Evolutionary conservation across 2,113 vertebrate species (phyloP).

Genomic region (Gracilinanus agilis): DNA sequence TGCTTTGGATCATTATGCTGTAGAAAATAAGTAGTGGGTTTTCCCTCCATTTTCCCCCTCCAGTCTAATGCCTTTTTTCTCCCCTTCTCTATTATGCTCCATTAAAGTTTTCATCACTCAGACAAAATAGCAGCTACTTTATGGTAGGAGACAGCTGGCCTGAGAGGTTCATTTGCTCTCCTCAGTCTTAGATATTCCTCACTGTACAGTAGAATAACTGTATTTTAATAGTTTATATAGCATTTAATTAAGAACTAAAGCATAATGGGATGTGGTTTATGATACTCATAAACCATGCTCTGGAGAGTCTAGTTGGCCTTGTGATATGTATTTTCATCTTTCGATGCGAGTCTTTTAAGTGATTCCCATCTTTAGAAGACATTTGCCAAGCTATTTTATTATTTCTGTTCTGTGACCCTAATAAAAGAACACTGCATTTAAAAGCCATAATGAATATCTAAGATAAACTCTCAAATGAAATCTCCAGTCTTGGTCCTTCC

Average conservation of each 20-base stretch:
- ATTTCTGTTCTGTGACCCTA: background rate
- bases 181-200: constrained; percentile 35
- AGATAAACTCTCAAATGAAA: constrained; percentile 21
- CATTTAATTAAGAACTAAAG: constrained; percentile 72
- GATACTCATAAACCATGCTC: constrained; percentile 43
- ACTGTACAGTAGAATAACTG: background rate
- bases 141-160: constrained; percentile 27
- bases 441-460: background rate
- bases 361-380: constrained; percentile 24
- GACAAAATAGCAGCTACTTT: constrained; percentile 63
- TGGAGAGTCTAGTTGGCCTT: constrained; percentile 51
- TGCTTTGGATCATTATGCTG: constrained; percentile 6
- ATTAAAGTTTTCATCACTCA: constrained; percentile 61
- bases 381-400: constrained; percentile 39
- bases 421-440: constrained; percentile 35
- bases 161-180: constrained; percentile 48
- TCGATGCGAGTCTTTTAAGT: constrained; percentile 42
- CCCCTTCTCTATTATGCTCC: constrained; percentile 12
- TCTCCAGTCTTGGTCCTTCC: background rate
- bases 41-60: constrained; percentile 42
- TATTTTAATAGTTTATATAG: constrained; percentile 58
- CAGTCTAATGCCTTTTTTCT: constrained; percentile 27
- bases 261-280: constrained; percentile 55
- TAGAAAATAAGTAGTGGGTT: constrained; percentile 19
- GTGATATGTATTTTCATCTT: constrained; percentile 44